A percentile compares a stretch with the other conserved stretches of the same genome.
phyloP scores from a whole-genome alignment of 2,888 invertebrate genomes.

The Sisyra terminalis region DNA sequence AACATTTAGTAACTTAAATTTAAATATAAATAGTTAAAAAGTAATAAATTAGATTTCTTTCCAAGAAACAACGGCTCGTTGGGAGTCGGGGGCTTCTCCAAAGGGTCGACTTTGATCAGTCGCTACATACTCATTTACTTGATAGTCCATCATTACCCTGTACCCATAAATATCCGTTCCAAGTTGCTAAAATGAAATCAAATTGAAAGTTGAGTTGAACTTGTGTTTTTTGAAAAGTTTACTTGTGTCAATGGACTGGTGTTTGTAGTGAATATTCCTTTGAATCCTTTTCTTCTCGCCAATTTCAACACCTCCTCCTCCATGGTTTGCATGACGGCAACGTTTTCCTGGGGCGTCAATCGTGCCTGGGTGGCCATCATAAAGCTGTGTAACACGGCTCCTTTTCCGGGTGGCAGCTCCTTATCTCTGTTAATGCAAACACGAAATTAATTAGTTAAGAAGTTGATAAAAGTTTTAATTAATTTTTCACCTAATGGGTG shows the following conservation, averaged over 20 bases:
- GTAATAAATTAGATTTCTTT: constrained; percentile 31
- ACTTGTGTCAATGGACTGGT: constrained; percentile 81
- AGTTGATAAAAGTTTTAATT: constrained; percentile 2
- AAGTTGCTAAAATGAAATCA: constrained; percentile 47
- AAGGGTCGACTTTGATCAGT: constrained; percentile 58
- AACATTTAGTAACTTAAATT: too few relatives aligned
- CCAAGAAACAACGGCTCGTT: constrained; percentile 66
- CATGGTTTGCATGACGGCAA: constrained; percentile 60
- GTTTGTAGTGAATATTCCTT: constrained; percentile 72
- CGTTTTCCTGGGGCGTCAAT: constrained; percentile 55
- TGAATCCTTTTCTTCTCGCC: constrained; percentile 46
- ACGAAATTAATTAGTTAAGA: background rate
- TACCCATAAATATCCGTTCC: constrained; percentile 64
- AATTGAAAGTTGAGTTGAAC: background rate
- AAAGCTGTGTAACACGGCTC: constrained; percentile 63
- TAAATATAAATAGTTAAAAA: background rate
- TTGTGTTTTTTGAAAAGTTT: constrained; percentile 13
- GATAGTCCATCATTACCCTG: constrained; percentile 57
- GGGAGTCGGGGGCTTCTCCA: constrained; percentile 54
- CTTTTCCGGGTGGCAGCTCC: constrained; percentile 42
- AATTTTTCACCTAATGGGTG: constrained; percentile 41
- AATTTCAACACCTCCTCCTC: constrained; percentile 55
- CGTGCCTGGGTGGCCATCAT: constrained; percentile 70
- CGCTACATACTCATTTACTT: constrained; percentile 63
- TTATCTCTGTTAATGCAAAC: constrained; percentile 26